These are phyloP conservation scores for Drosophila nebulosa DNA, from an alignment of 1,140 invertebrate species.

Conservation along the genomic window DNA sequence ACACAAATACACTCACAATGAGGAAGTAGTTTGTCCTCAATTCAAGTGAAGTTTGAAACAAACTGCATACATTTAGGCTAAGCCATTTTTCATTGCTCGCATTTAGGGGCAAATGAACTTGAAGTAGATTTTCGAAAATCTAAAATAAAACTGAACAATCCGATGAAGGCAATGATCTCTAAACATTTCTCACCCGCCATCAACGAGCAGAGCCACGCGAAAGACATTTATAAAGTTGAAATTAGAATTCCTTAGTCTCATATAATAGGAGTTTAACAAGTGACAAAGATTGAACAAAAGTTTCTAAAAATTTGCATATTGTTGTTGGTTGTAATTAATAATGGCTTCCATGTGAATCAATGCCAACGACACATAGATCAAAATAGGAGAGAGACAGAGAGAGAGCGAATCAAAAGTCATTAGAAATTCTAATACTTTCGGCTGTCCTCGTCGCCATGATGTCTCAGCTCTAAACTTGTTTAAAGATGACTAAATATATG, in stretches of 20 bases:
- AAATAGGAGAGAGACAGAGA: neutral
- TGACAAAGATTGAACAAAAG: neutral
- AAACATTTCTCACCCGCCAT: neutral
- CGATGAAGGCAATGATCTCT: neutral
- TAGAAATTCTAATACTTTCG: constrained; percentile 64
- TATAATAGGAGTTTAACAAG: neutral
- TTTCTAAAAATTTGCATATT: neutral
- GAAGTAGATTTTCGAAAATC: neutral
- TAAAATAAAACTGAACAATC: neutral
- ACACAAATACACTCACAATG: neutral
- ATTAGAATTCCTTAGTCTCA: neutral
- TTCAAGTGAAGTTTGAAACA: neutral
- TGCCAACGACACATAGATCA: neutral
- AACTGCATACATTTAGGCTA: neutral
- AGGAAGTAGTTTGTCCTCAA: neutral
- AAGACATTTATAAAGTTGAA: neutral
- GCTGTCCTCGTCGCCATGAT: constrained; percentile 50
- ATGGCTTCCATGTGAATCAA: constrained; percentile 40
- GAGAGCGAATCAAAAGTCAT: constrained; percentile 32
- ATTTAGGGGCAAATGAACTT: neutral
- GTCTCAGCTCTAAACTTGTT: constrained; percentile 53
- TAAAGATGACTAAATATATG: neutral
- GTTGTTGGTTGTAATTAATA: neutral
- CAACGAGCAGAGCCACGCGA: neutral
- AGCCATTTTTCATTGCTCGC: neutral